A percentile compares a stretch with the other conserved stretches of the same genome.
Evolutionary conservation across 2,113 vertebrate genomes (phyloP).

Genomic region (Paralichthys olivaceus): DNA sequence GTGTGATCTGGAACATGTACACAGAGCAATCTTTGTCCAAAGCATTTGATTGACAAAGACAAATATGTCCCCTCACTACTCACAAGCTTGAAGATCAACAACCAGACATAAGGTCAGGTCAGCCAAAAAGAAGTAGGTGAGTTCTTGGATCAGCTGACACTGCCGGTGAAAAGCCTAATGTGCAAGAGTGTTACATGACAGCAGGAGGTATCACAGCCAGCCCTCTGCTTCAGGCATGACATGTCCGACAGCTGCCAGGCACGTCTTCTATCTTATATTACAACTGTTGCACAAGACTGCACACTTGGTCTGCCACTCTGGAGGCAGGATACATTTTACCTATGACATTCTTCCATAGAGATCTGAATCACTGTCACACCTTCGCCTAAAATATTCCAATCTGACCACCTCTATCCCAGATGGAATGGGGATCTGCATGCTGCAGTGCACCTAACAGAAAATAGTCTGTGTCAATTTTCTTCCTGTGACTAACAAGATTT

Average conservation of each 20-base stretch:
- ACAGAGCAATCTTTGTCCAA: not conserved
- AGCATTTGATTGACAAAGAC: not conserved
- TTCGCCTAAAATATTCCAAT: too few relatives aligned
- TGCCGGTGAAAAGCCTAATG: not conserved
- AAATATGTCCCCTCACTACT: not conserved
- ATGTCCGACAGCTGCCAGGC: too few relatives aligned
- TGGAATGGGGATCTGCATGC: too few relatives aligned
- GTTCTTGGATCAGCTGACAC: not conserved
- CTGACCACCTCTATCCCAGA: too few relatives aligned
- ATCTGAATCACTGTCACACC: too few relatives aligned
- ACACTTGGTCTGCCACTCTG: too few relatives aligned
- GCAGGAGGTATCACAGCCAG: not conserved
- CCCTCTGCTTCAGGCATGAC: too few relatives aligned
- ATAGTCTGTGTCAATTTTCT: too few relatives aligned
- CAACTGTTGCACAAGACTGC: too few relatives aligned
- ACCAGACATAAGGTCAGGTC: not conserved
- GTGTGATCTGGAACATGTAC: not conserved
- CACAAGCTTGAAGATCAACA: not conserved
- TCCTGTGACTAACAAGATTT: too few relatives aligned
- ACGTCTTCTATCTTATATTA: too few relatives aligned
- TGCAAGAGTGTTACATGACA: not conserved
- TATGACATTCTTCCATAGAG: not conserved
- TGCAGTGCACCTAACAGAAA: too few relatives aligned
- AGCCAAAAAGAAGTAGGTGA: not conserved
- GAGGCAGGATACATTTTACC: conserved; percentile 10